These are phyloP conservation scores for Acleris laterana DNA, from an alignment of 2,888 invertebrate species.

Conservation along the genomic window DNA sequence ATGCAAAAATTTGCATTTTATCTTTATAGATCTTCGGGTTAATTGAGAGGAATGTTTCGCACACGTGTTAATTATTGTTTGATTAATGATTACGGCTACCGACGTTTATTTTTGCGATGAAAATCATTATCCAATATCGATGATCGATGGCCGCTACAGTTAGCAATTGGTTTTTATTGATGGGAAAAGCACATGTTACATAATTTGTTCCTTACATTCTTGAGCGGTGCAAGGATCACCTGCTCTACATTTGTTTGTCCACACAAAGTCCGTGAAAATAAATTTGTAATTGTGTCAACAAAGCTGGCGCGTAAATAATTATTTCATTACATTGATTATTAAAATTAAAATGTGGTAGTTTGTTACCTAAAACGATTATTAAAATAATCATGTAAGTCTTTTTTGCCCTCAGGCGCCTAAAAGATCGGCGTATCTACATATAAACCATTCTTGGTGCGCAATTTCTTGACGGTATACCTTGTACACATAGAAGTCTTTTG, in stretches of 20 bases:
- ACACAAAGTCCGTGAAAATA: no score
- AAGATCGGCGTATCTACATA: no score
- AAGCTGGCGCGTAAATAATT: no score
- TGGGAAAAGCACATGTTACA: background rate
- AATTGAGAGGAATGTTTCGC: conserved; percentile 70
- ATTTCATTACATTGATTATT: no score
- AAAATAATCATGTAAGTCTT: no score
- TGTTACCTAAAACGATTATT: no score
- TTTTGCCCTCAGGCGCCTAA: no score
- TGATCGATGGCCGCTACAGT: conserved; percentile 20
- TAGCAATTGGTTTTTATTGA: conserved; percentile 5
- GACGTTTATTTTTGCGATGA: conserved; percentile 58
- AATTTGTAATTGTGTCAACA: no score
- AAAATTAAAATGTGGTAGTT: no score
- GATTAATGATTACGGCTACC: conserved; percentile 72
- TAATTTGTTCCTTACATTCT: background rate
- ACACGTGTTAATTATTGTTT: conserved; percentile 69
- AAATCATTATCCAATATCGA: conserved; percentile 36
- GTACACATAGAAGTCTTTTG: no score
- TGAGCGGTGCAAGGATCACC: background rate
- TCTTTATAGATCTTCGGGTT: conserved; percentile 68
- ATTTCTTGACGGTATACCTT: no score
- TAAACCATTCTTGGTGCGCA: no score
- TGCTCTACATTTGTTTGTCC: background rate
- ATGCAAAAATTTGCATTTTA: conserved; percentile 67